A percentile compares a stretch with the other conserved stretches of the same genome.
Conservation (phyloP, 2,888 invertebrate genomes). For the Herminia tarsipennalis region DNA sequence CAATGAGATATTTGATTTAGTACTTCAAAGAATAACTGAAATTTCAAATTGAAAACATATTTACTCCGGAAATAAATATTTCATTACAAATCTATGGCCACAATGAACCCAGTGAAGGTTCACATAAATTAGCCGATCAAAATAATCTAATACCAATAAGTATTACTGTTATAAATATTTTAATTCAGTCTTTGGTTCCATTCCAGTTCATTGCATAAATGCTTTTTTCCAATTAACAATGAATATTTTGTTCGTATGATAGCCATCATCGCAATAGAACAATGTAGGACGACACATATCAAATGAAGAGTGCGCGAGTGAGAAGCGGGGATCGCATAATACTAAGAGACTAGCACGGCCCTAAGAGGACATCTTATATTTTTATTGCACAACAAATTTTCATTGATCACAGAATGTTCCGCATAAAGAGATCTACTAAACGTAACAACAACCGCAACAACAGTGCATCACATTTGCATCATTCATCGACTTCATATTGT, state of each 20-base stretch:
- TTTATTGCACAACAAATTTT: conserved; percentile 76
- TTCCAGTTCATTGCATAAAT: conserved; percentile 73
- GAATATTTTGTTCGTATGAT: conserved; percentile 59
- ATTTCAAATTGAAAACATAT: conserved; percentile 26
- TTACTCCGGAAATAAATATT: conserved; percentile 31
- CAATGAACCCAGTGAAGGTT: conserved; percentile 42
- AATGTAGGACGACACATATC: conserved; percentile 56
- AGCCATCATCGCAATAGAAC: conserved; percentile 38
- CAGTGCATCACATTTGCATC: conserved; percentile 39
- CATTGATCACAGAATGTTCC: conserved; percentile 72
- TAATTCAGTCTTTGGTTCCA: conserved; percentile 80
- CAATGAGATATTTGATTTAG: conserved; percentile 25
- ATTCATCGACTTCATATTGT: conserved; percentile 8
- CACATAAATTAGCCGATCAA: conserved; percentile 50
- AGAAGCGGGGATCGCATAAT: conserved; percentile 42
- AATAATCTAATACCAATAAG: conserved; percentile 74
- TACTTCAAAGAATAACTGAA: conserved; percentile 25
- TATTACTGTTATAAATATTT: conserved; percentile 72
- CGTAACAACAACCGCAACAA: conserved; percentile 45
- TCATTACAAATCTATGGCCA: conserved; percentile 38
- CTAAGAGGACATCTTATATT: conserved; percentile 51
- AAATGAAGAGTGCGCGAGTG: conserved; percentile 49
- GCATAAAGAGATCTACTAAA: conserved; percentile 67
- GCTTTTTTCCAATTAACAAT: conserved; percentile 55
- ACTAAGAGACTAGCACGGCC: conserved; percentile 62